phyloP scores from a whole-genome alignment of 2,797 vertebrate species.

The Takifugu rubripes region DNA sequence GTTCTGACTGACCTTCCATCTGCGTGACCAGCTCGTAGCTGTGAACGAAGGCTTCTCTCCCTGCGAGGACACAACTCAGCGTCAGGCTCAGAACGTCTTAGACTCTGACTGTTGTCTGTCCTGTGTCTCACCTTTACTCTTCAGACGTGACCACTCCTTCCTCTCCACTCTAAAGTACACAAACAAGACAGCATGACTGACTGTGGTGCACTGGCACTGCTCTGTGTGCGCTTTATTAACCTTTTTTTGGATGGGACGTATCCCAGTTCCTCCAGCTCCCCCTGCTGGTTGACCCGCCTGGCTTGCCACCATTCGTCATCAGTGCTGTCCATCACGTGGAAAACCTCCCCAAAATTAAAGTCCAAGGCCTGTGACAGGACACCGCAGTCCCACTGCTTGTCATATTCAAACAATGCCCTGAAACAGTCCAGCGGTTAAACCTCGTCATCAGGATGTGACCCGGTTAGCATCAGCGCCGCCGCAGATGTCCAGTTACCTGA shows the following conservation, averaged over 20 bases:
- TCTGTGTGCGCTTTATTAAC: slow-evolving; percentile 33
- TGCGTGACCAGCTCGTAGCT: slow-evolving; percentile 86
- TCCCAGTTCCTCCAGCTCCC: slow-evolving; percentile 83
- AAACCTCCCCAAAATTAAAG: slow-evolving; percentile 84
- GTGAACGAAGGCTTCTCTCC: slow-evolving; percentile 81
- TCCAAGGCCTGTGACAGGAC: slow-evolving; percentile 87
- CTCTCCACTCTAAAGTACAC: slow-evolving; percentile 80
- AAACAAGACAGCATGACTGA: neutral
- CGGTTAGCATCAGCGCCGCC: neutral
- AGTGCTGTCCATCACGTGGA: slow-evolving; percentile 82
- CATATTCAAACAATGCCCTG: slow-evolving; percentile 88
- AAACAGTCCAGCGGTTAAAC: neutral
- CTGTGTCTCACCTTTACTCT: slow-evolving; percentile 69
- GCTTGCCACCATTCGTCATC: slow-evolving; percentile 94
- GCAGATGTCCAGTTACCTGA: slow-evolving; percentile 39
- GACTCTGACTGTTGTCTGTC: neutral
- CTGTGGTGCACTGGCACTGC: neutral
- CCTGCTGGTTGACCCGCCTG: slow-evolving; percentile 79
- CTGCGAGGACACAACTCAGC: slow-evolving; percentile 8
- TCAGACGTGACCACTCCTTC: slow-evolving; percentile 86
- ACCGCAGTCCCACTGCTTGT: slow-evolving; percentile 88
- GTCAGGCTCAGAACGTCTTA: neutral
- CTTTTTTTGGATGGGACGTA: slow-evolving; percentile 86
- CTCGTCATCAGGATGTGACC: neutral
- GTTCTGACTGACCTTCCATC: slow-evolving; percentile 78